Percentiles rank a stretch among this genome's conserved stretches.
Conservation (phyloP, 2,888 invertebrate species). For the Zeuzera pyrina region DNA sequence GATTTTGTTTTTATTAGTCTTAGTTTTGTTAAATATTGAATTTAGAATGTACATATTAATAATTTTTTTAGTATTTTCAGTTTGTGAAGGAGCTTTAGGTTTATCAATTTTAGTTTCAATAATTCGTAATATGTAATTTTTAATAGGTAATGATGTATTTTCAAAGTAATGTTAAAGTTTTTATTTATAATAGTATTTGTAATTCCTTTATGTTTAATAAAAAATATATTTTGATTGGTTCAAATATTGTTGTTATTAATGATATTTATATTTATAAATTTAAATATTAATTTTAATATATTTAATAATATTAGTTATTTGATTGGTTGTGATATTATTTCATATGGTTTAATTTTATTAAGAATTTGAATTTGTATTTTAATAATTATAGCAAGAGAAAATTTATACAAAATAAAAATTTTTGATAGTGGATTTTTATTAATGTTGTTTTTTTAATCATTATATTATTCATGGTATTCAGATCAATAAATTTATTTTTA, state of each 20-base stretch:
- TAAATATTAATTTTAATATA: slow-evolving; percentile 37
- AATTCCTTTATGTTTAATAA: slow-evolving; percentile 63
- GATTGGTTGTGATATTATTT: slow-evolving; percentile 64
- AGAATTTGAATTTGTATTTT: slow-evolving; percentile 75
- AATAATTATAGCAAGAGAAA: slow-evolving; percentile 72
- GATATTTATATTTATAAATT: slow-evolving; percentile 60
- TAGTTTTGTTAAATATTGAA: slow-evolving; percentile 53
- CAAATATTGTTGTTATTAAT: slow-evolving; percentile 64
- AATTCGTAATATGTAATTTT: slow-evolving; percentile 76
- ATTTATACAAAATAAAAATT: slow-evolving; percentile 47
- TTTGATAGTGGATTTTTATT: too few relatives aligned
- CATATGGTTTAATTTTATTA: slow-evolving; percentile 70
- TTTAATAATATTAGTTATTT: slow-evolving; percentile 52
- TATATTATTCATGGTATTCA: slow-evolving; percentile 64
- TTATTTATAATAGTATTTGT: slow-evolving; percentile 60
- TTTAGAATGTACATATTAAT: slow-evolving; percentile 72
- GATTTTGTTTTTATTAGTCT: slow-evolving; percentile 62
- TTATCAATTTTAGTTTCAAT: slow-evolving; percentile 75
- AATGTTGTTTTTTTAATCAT: slow-evolving; percentile 66
- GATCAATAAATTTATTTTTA: slow-evolving; percentile 69
- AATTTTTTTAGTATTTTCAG: slow-evolving; percentile 75
- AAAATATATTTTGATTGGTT: slow-evolving; percentile 68
- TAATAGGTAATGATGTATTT: slow-evolving; percentile 73
- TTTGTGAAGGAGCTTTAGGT: slow-evolving; percentile 77
- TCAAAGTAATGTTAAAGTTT: slow-evolving; percentile 74